A percentile compares a stretch with the other conserved stretches of the same genome.
Conservation (phyloP, 2,888 invertebrate species). For the Xestia c-nigrum region DNA sequence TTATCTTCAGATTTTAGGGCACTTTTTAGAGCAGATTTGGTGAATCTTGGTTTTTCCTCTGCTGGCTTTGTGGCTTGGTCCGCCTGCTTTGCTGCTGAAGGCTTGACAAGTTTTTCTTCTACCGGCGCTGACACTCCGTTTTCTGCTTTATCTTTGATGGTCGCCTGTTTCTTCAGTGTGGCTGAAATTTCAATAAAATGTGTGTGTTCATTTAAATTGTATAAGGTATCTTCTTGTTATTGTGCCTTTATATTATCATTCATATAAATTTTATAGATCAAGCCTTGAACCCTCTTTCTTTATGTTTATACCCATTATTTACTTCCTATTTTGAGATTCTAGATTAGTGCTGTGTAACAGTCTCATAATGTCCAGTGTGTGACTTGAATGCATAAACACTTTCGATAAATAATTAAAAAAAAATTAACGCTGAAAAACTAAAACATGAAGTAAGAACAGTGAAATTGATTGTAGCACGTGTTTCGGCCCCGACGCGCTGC, state of each 20-base stretch:
- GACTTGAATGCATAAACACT: not conserved
- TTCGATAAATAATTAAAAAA: constrained; percentile 3
- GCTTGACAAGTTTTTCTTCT: constrained; percentile 86
- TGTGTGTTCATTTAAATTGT: not conserved
- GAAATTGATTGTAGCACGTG: constrained; percentile 85
- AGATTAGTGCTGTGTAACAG: not conserved
- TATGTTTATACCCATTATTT: not conserved
- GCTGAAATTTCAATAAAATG: constrained; percentile 76
- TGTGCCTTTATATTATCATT: not conserved
- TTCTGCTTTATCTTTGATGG: constrained; percentile 85
- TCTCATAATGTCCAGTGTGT: not conserved
- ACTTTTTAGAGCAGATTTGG: constrained; percentile 75
- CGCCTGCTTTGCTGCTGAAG: constrained; percentile 83
- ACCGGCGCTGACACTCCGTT: constrained; percentile 81
- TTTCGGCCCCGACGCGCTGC: constrained; percentile 81
- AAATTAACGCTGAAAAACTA: constrained; percentile 42
- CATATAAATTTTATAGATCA: not conserved
- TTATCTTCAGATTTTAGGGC: constrained; percentile 75
- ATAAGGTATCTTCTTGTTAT: too few relatives aligned
- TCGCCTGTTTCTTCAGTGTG: constrained; percentile 85
- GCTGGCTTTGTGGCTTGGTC: constrained; percentile 78
- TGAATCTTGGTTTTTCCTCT: constrained; percentile 84
- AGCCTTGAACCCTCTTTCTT: not conserved
- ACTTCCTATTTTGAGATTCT: not conserved
- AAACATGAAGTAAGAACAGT: constrained; percentile 61